Base-by-base conservation (phyloP, 2,888 invertebrate genomes). In the Apamea epomidion region DNA sequence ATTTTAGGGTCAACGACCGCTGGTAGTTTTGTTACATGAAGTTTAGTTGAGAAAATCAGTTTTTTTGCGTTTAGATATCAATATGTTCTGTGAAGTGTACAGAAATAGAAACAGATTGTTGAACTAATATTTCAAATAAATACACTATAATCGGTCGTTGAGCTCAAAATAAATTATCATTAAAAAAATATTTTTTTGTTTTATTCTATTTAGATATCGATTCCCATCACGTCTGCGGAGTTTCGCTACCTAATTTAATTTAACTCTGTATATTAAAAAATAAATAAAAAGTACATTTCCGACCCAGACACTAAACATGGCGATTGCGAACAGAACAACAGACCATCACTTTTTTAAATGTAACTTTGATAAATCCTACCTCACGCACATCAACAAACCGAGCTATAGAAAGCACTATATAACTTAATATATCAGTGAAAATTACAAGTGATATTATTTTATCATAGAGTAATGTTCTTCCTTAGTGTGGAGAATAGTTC, bases 401-500 rank as follows among this genome's bases (percentile, higher is more conserved):
- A 67, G n/a, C 25, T 29, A 51, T 58, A 72, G 67, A 81, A 71
- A 75, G 42, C 29, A 48, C 37, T 60, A 25, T 29, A 58, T 67
- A 48, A 62, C 51, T 54, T 32, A 42, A 72, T 69, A 77, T 65
- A 72, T 58, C 29, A 69, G 65, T 72, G 86, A 82, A 80, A 76
- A 82, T 78, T 72, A 65, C 70, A 70, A 81, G 45, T 78, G 58
- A 84, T 78, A 77, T 74, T 78, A 78, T 80, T 88, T 88, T 87
- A 86, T 85, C 84, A 86, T 74, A 87, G 75, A 87, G 76, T 80
- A 82, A 83, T 78, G 71, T 85, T 83, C 82, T 87, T 84, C 82
- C 85, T 32, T 83, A 71, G 77, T 75, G 76, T 77, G 74, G 78
- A 81, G 78, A 89, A 91, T 91, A 84, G 87, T 76, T 86, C 83